phyloP scores from a whole-genome alignment of 35 echinoderm and acorn worm genomes.

The Heliocidaris erythrogramma region DNA sequence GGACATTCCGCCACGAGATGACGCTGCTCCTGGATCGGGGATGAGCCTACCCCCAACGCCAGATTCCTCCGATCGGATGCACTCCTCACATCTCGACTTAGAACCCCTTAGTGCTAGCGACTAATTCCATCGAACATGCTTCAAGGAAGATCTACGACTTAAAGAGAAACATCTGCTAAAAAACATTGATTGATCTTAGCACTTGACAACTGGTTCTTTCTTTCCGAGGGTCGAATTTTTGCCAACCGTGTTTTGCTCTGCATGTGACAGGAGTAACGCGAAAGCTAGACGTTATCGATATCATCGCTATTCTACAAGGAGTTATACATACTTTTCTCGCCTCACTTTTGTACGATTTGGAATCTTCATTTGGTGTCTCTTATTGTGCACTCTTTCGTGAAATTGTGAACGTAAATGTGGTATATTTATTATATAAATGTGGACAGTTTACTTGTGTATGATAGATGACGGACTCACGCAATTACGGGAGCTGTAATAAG shows the following conservation, averaged over 20 bases:
- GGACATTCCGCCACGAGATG: slow-evolving; percentile 77
- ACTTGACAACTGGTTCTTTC: neutral
- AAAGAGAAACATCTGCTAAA: neutral
- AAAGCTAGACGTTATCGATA: neutral
- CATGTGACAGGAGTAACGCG: neutral
- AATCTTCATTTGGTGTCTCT: slow-evolving; percentile 30
- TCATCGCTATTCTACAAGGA: slow-evolving; percentile 3
- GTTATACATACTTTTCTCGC: slow-evolving; percentile 25
- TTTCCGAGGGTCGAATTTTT: neutral
- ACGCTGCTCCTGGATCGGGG: slow-evolving; percentile 64
- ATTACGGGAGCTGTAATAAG: slow-evolving; percentile 2
- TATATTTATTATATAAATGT: slow-evolving; percentile 31
- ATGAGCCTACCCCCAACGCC: slow-evolving; percentile 92
- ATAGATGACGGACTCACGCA: slow-evolving; percentile 2
- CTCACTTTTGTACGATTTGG: slow-evolving; percentile 53
- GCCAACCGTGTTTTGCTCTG: neutral
- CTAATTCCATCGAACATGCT: slow-evolving; percentile 20
- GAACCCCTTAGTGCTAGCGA: slow-evolving; percentile 63
- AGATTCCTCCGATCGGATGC: slow-evolving; percentile 81
- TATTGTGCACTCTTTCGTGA: slow-evolving; percentile 40
- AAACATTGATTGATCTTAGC: neutral
- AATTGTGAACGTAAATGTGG: slow-evolving; percentile 20
- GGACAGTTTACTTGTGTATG: slow-evolving; percentile 23
- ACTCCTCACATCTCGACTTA: slow-evolving; percentile 54
- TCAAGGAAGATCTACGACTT: neutral